A percentile compares a stretch with the other conserved stretches of the same genome.
These are phyloP conservation scores for Menura novaehollandiae DNA, from an alignment of 2,113 vertebrate species.

Conservation along the genomic window DNA sequence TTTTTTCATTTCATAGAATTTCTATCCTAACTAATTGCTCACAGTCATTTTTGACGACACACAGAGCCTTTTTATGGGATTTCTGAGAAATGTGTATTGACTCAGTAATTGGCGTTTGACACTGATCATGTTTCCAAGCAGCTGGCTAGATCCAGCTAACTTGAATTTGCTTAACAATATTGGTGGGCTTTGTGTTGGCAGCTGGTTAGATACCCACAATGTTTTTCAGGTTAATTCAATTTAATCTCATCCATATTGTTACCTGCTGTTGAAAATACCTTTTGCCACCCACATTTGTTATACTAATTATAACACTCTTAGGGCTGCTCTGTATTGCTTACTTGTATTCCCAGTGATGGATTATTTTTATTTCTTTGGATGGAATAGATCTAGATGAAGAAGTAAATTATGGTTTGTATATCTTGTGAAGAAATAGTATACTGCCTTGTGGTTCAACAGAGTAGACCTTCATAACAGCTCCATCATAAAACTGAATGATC, in stretches of 20 bases:
- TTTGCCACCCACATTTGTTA: neutral
- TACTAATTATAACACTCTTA: neutral
- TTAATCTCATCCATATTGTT: neutral
- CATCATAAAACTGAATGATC: neutral
- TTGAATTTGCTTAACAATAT: neutral
- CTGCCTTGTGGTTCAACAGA: neutral
- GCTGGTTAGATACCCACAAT: neutral
- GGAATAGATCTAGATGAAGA: neutral
- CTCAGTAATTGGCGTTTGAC: neutral
- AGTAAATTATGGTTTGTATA: neutral
- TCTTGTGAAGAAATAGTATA: neutral
- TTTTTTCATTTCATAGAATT: neutral
- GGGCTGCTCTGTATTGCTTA: neutral
- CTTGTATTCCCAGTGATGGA: neutral
- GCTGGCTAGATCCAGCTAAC: neutral
- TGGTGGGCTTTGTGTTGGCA: neutral
- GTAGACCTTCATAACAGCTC: neutral
- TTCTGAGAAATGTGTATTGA: neutral
- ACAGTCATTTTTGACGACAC: neutral
- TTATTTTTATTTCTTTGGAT: neutral
- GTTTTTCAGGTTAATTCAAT: neutral
- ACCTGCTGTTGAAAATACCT: neutral
- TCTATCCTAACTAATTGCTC: neutral
- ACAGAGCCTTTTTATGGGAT: neutral
- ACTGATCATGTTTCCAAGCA: neutral